Evolutionary conservation across 2,888 invertebrate genomes (phyloP).

Genomic region (Lithosia quadra): DNA sequence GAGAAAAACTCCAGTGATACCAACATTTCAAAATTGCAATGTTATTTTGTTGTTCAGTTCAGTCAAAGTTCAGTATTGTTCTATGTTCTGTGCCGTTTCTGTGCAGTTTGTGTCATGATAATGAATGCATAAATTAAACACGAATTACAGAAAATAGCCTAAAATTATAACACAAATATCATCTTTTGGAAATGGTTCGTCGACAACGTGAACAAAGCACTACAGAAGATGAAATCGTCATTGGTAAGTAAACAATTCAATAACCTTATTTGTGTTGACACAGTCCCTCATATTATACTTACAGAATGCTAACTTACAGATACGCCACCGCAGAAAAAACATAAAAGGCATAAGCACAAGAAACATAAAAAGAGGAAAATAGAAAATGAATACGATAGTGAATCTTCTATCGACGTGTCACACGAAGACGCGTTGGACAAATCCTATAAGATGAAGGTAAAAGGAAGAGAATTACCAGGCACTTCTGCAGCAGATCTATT

Average conservation of each 20-base stretch:
- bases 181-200: constrained; percentile 71
- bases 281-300: constrained; percentile 24
- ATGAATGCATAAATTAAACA: too few relatives aligned
- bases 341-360: constrained; percentile 89
- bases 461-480: constrained; percentile 79
- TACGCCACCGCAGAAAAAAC: constrained; percentile 85
- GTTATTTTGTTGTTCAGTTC: too few relatives aligned
- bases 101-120: too few relatives aligned
- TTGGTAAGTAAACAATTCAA: constrained; percentile 73
- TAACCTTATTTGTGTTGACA: constrained; percentile 34
- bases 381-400: constrained; percentile 85
- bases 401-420: constrained; percentile 83
- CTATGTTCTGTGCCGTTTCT: neutral
- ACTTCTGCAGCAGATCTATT: constrained; percentile 82
- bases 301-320: constrained; percentile 62
- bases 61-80: neutral
- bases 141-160: too few relatives aligned
- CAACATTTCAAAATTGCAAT: too few relatives aligned
- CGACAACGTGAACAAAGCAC: constrained; percentile 80
- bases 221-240: constrained; percentile 82
- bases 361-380: constrained; percentile 86
- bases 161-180: constrained; percentile 14
- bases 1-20: too few relatives aligned
- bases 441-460: constrained; percentile 84
- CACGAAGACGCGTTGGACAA: constrained; percentile 81